A percentile compares a stretch with the other conserved stretches of the same genome.
Evolutionary conservation across 2,797 vertebrate genomes (phyloP).

Genomic region (Poeciliopsis infans): DNA sequence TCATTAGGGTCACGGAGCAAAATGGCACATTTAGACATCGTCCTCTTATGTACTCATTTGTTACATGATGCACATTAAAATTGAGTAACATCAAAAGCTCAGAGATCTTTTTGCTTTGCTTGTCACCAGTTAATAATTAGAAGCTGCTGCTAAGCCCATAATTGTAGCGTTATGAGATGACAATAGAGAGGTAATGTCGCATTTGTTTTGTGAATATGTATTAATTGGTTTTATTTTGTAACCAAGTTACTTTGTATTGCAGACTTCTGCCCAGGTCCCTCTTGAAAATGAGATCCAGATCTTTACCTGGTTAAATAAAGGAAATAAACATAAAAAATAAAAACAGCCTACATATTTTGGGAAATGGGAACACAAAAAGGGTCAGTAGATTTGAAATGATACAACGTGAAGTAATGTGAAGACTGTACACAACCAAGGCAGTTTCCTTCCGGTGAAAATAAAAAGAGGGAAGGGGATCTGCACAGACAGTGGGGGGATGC

Average conservation of each 20-base stretch:
- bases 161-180: not conserved
- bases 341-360: not conserved
- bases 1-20: not conserved
- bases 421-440: conserved; percentile 26
- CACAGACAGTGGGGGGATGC: conserved; percentile 20
- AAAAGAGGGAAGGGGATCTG: conserved; percentile 37
- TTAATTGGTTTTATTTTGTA: no score
- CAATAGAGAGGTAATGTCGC: not conserved
- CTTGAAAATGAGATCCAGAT: no score
- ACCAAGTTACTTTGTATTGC: no score
- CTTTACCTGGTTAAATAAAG: no score
- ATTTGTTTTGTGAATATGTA: no score
- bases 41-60: not conserved
- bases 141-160: not conserved
- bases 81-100: not conserved
- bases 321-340: no score
- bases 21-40: not conserved
- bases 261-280: no score
- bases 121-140: not conserved
- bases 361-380: not conserved
- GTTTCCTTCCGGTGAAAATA: conserved; percentile 28
- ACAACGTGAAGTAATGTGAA: conserved; percentile 6
- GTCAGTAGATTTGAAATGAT: conserved; percentile 5
- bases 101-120: not conserved
- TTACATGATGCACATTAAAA: not conserved